These are phyloP conservation scores for Acrobasis repandana DNA, from an alignment of 2,888 invertebrate species.

Conservation along the genomic window DNA sequence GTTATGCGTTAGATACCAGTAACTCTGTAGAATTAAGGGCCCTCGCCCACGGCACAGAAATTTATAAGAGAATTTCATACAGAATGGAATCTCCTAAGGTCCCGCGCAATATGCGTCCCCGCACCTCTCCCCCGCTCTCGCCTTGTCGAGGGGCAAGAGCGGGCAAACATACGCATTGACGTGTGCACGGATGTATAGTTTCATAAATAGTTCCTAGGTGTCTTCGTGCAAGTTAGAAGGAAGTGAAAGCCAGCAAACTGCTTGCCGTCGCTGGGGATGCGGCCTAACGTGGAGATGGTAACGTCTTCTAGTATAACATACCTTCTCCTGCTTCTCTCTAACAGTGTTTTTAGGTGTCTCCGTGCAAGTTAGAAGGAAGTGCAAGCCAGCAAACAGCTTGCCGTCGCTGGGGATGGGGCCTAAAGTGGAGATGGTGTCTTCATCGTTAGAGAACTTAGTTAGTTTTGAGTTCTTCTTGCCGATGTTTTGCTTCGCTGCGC, in stretches of 20 bases:
- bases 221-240: conserved; percentile 81
- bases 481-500: conserved; percentile 76
- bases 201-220: conserved; percentile 53
- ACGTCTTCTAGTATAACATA: conserved; percentile 52
- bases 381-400: conserved; percentile 77
- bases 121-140: too few species aligned
- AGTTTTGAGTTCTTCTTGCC: conserved; percentile 79
- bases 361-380: conserved; percentile 83
- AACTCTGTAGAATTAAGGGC: too few species aligned
- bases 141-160: too few species aligned
- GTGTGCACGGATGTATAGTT: too few species aligned
- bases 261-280: conserved; percentile 76
- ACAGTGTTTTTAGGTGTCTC: conserved; percentile 58
- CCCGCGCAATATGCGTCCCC: too few species aligned
- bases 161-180: too few species aligned
- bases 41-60: too few species aligned
- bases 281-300: conserved; percentile 76
- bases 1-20: too few species aligned
- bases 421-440: conserved; percentile 67
- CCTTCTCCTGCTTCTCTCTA: conserved; percentile 44
- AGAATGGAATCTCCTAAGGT: too few species aligned
- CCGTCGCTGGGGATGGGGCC: conserved; percentile 83
- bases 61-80: too few species aligned
- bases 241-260: conserved; percentile 82
- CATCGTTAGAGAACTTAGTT: conserved; percentile 64